These are phyloP conservation scores for Bubo blakistoni DNA, from an alignment of 2,113 vertebrate species.

Conservation along the genomic window DNA sequence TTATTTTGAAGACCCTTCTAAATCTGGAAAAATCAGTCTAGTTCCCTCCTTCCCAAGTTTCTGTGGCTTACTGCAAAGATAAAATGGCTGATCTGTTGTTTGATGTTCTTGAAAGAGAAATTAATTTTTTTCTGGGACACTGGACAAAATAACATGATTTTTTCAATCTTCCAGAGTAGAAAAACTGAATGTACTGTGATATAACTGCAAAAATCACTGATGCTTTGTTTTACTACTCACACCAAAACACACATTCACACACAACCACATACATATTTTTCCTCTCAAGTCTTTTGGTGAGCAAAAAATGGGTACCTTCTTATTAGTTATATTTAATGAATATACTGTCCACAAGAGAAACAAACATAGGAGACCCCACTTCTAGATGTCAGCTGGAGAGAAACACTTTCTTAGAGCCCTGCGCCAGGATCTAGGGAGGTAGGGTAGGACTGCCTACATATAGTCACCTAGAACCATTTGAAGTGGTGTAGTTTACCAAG, in stretches of 20 bases:
- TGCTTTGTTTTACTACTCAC: not conserved
- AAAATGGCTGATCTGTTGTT: not conserved
- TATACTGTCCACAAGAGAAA: not conserved
- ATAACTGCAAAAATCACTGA: not conserved
- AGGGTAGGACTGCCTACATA: not conserved
- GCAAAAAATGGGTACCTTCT: not conserved
- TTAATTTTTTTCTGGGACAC: not conserved
- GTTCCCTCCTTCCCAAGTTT: not conserved
- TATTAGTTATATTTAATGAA: not conserved
- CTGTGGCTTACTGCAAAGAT: not conserved
- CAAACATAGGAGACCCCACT: not conserved
- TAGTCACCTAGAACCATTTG: not conserved
- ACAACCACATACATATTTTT: not conserved
- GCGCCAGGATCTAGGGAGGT: rapidly evolving
- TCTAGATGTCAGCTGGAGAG: not conserved
- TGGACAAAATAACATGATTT: no score
- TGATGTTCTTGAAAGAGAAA: not conserved
- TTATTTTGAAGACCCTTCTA: not conserved
- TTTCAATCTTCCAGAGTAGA: not conserved
- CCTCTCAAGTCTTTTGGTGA: not conserved
- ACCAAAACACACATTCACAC: not conserved
- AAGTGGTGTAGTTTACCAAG: not conserved
- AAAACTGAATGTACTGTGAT: not conserved
- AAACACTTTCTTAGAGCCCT: not conserved
- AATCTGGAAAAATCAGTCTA: not conserved